Percentiles rank a stretch among this genome's conserved stretches.
phyloP scores from a whole-genome alignment of 2,797 vertebrate genomes.

The Etheostoma perlongum region DNA sequence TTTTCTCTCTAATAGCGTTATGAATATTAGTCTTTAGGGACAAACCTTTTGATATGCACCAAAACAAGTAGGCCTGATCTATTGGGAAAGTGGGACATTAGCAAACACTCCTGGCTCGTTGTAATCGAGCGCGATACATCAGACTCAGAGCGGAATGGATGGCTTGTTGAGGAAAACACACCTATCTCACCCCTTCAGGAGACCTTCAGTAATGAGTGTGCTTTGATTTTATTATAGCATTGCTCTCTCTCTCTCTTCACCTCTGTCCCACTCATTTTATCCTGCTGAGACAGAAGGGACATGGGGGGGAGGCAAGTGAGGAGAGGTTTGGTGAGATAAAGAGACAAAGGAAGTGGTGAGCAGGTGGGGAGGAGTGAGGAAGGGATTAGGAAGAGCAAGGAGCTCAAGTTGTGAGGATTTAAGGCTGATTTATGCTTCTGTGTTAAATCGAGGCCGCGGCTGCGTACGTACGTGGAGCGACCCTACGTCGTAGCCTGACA shows the following conservation, averaged over 20 bases:
- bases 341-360: background rate
- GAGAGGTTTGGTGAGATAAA: background rate
- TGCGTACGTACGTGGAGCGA: too few species aligned
- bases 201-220: constrained; percentile 53
- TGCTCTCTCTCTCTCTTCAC: constrained; percentile 43
- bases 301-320: background rate
- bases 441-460: too few species aligned
- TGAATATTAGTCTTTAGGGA: background rate
- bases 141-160: constrained; percentile 40
- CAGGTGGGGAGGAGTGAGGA: too few species aligned
- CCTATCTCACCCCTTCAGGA: constrained; percentile 52
- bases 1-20: background rate
- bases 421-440: too few species aligned
- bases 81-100: constrained; percentile 35
- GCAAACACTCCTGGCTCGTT: constrained; percentile 24
- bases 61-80: constrained; percentile 36
- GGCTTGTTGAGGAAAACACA: constrained; percentile 39
- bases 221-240: constrained; percentile 54
- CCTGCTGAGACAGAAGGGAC: constrained; percentile 19
- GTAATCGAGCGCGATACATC: constrained; percentile 42
- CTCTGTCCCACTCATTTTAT: constrained; percentile 38
- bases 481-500: too few species aligned
- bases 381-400: background rate
- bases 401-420: too few species aligned
- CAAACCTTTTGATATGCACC: constrained; percentile 8